Evolutionary conservation across 1,140 invertebrate genomes (phyloP).

Genomic region (Drosophila guanche): DNA sequence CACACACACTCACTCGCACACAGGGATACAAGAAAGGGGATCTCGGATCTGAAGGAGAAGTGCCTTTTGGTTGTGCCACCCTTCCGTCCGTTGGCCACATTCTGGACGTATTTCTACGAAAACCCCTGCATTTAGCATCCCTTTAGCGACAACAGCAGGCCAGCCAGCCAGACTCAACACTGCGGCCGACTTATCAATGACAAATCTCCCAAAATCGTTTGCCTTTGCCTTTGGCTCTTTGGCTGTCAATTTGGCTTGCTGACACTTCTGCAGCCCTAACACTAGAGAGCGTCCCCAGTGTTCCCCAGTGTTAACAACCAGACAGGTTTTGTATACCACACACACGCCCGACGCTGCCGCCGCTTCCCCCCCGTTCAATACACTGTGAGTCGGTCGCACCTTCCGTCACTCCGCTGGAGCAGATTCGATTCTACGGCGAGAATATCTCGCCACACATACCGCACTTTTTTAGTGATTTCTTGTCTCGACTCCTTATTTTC

Average conservation of each 20-base stretch:
- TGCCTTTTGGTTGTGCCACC: constrained; percentile 34
- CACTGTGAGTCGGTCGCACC: constrained; percentile 7
- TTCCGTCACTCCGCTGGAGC: neutral
- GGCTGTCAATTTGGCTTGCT: constrained; percentile 77
- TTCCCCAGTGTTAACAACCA: constrained; percentile 53
- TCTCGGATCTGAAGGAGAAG: too few relatives aligned
- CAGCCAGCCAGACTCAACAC: constrained; percentile 27
- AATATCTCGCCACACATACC: constrained; percentile 47
- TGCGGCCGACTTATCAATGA: constrained; percentile 79
- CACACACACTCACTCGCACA: neutral
- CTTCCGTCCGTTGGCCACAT: constrained; percentile 40
- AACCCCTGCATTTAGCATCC: constrained; percentile 58
- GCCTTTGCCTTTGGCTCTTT: constrained; percentile 58
- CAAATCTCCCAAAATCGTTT: constrained; percentile 81
- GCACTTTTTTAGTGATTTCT: constrained; percentile 56
- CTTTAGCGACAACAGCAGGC: constrained; percentile 32
- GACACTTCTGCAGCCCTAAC: constrained; percentile 63
- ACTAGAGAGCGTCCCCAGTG: constrained; percentile 43
- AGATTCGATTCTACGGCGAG: neutral
- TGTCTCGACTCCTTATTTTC: constrained; percentile 68
- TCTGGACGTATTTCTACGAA: constrained; percentile 67
- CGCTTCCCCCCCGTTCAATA: neutral
- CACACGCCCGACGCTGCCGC: neutral
- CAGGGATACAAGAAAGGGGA: neutral
- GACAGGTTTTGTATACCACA: constrained; percentile 58